Base-by-base conservation (phyloP, 2,797 vertebrate genomes). In the Bradypus variegatus region DNA sequence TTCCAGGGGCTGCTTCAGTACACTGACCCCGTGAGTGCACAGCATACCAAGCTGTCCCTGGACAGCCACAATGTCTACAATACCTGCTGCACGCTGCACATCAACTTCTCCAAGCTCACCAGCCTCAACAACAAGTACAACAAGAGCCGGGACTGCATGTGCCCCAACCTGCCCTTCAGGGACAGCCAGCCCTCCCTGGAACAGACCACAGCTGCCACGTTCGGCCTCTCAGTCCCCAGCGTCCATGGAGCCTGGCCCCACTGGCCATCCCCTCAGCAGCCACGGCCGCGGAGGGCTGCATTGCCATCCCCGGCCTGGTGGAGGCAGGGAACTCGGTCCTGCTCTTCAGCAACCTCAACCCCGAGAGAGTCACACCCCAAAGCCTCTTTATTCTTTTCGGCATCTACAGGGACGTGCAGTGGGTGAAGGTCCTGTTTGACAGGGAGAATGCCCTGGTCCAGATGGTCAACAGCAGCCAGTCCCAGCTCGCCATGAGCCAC, bases 331-430 rank as follows among this genome's bases (percentile, higher is more conserved):
- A n/a, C n/a, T n/a, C n/a, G n/a, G 99, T 99, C 95, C 97, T 99
- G 97, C 97, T 99, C 96, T 98, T 99, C 98, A 99, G 98, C 98
- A 99, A 99, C 98, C 98, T 99, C 79, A 98, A 98, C 96, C 97
- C 99, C 0, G 99, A 99, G 99, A 99, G 98, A 98, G 99, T 98
- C 98, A 98, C 99, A 98, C 98, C 99, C 98, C 98, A 99, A 98
- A 99, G 99, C 98, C 99, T 99, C 98, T 99, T 99, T 98, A 99
- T 99, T 99, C 99, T 99, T 98, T 99, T 99, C 98, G 99, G 99
- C 95, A 99, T 99, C 91, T 99, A 99, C 65, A 98, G 99, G 5
- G 99, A 99, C 86, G 99, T 99, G 96, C 98, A 99, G 94, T 98
- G 98, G 82, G 99, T 99, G 95, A 99, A 99, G 98, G 99, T 99